Base-by-base conservation (phyloP, 1,140 invertebrate species). In the Sitodiplosis mosellana region DNA sequence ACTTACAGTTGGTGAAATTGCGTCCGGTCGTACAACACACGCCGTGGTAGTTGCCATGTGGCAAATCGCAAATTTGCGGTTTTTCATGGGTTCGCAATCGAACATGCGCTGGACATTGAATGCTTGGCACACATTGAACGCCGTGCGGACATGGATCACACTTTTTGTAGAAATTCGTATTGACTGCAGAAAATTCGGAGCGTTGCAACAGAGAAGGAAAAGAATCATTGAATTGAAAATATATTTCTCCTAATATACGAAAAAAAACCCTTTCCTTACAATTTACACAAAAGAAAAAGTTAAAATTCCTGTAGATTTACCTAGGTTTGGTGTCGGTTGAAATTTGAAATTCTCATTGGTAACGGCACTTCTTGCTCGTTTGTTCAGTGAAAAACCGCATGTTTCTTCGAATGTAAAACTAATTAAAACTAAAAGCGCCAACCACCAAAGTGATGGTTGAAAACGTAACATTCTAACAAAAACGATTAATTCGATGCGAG, bases 81-180 rank as follows among this genome's bases (percentile, higher is more conserved):
- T 65, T 63, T 47, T 68, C 64, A 7, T 59, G 52, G 1, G 59
- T 58, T 7, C 54, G 51, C 48, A 66, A 59, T 12, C 69, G 56
- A 0, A 76, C 55, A 54, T 75, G 73, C 0, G 74, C 75, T 1
- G 76, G 75, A 54, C 75, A 78, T 55, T 73, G 70, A n/a, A 78
- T 69, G 49, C 63, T 66, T 0, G 73, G 68, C 1, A 74, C 70
- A 52, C 75, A 78, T 14, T 52, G 49, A 0, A 72, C 64, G 15
- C 56, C 53, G 7, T 61, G 57, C 0, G 63, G 63, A 51, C 71
- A 74, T 1, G 56, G 52, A 12, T 49, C 54, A 43, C 41, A 43
- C 20, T 43, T 43, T 21, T 43, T 43, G 10, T 19, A 12, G 14
- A 27, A 27, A 5, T 3, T 27, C 10, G 27, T 3, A 27, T 27